Evolutionary conservation across 2,888 invertebrate genomes (phyloP).

Genomic region (Camponotus fellah): DNA sequence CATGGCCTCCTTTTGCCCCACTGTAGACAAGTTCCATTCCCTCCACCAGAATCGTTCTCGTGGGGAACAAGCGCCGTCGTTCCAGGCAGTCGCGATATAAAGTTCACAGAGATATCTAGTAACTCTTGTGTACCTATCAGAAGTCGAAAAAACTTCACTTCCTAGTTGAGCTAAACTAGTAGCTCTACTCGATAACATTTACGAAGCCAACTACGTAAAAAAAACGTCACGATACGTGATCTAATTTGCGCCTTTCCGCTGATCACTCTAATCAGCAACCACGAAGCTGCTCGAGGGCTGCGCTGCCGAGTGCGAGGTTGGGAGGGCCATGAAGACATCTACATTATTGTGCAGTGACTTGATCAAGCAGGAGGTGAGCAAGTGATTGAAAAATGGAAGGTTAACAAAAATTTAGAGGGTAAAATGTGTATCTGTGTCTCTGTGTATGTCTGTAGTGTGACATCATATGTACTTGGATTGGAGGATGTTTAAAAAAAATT

Average conservation of each 20-base stretch:
- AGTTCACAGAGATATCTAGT: constrained; percentile 49
- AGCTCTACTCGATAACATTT: constrained; percentile 39
- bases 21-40: constrained; percentile 43
- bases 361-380: constrained; percentile 83
- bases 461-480: constrained; percentile 12
- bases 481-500: constrained; percentile 3
- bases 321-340: constrained; percentile 81
- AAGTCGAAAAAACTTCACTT: not conserved
- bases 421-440: not conserved
- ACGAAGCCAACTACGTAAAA: not conserved
- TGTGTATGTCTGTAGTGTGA: constrained; percentile 9
- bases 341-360: constrained; percentile 78
- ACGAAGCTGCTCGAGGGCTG: constrained; percentile 66
- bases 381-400: constrained; percentile 12
- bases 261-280: constrained; percentile 45
- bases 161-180: constrained; percentile 1
- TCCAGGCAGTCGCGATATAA: constrained; percentile 81
- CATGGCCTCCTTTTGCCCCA: constrained; percentile 69
- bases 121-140: constrained; percentile 67
- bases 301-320: constrained; percentile 62
- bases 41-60: constrained; percentile 62
- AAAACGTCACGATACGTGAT: not conserved
- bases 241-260: constrained; percentile 36
- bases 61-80: constrained; percentile 73
- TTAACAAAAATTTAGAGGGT: not conserved